Evolutionary conservation across 1,140 invertebrate species (phyloP).

Genomic region (Leptoteleia sp.): DNA sequence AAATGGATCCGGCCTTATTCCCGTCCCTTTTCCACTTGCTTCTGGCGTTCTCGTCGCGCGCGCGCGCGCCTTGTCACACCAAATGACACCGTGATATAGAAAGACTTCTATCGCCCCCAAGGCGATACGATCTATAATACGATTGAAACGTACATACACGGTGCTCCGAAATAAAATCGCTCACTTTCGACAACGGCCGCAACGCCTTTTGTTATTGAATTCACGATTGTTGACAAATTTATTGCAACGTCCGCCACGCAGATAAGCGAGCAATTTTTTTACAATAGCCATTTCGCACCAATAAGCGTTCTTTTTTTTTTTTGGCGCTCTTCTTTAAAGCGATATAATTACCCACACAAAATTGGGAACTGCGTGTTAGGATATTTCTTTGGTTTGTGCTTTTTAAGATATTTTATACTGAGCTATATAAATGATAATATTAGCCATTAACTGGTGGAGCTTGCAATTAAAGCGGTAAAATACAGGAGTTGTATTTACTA

Average conservation of each 20-base stretch:
- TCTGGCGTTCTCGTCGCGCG: constrained; percentile 3
- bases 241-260: constrained; percentile 13
- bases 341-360: no score
- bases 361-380: no score
- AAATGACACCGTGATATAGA: constrained; percentile 65
- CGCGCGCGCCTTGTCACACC: constrained; percentile 59
- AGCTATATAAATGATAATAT: no score
- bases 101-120: constrained; percentile 64
- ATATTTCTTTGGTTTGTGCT: no score
- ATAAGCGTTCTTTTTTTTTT: no score
- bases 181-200: constrained; percentile 52
- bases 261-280: constrained; percentile 40
- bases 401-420: no score
- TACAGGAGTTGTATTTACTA: no score
- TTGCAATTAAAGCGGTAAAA: no score
- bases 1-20: constrained; percentile 66
- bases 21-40: constrained; percentile 43
- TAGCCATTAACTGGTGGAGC: no score
- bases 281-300: no score
- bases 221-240: constrained; percentile 59
- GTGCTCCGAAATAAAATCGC: constrained; percentile 59
- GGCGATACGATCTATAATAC: constrained; percentile 67
- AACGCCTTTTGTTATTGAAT: constrained; percentile 60
- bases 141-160: constrained; percentile 65
- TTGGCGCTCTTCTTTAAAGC: no score